Evolutionary conservation across 2,797 vertebrate species (phyloP), one percentile per base, ranked within the genome.

Genomic region (Telmatherina bonti): DNA sequence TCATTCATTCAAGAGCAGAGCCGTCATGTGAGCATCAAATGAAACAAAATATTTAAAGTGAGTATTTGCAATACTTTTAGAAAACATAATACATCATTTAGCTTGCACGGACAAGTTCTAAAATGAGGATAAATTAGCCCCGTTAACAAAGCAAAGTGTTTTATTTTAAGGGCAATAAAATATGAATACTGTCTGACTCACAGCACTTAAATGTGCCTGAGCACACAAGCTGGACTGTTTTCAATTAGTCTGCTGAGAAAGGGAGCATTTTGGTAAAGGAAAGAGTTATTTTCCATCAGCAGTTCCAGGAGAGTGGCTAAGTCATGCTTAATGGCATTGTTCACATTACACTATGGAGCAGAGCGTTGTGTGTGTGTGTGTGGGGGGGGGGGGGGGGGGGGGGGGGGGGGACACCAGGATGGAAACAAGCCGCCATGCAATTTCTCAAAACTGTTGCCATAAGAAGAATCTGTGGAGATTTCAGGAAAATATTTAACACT

Each of bases 301-400:
- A 72, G 78, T 92, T 92, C 91, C 88, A 91, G 90, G 89, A 91
- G 92, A 89, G 84, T 80, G 83, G 84, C 84, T 82, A 76, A 88
- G 78, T 90, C 83, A 81, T 71, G 81, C 82, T 83, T 85, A 90
- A 89, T 84, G 83, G 78, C 82, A 89, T 88, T 90, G 85, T 89
- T 86, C 86, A 89, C 73, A 78, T 89, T 86, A 78, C 82, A 85
- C 82, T 58, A 67, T 38, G 53, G 77, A 85, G 81, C 82, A 45
- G 29, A 75, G 83, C 63, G 36, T 78, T 67, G 69, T 56, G 30
- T 31, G 3, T 31, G 30, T 3, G 7, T 31, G 30, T 3, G 3
- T 3, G 30, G 30, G 30, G 30, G 3, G 7, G 3, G 30, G 30
- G 3, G 7, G 7, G 33, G 33, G 7, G 33, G 33, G 33, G 30